Base-by-base conservation (phyloP, 1,140 invertebrate genomes). In the Sycophaga agraensis region DNA sequence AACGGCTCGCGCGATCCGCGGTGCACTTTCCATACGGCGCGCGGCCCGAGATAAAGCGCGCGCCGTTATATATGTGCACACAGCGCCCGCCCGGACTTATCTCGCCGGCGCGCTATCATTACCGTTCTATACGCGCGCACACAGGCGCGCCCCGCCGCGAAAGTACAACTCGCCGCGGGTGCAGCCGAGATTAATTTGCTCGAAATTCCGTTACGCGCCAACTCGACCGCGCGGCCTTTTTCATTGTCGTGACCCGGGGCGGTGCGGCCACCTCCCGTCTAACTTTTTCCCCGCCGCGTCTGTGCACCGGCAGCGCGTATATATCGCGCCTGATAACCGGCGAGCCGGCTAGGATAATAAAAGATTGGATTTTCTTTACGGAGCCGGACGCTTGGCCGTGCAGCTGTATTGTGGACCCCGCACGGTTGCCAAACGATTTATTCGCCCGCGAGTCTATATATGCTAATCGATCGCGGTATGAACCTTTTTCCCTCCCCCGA, bases 141-240 rank as follows among this genome's bases (percentile, higher is more conserved):
- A n/a, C n/a, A n/a, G n/a, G n/a, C n/a, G n/a, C n/a, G n/a, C n/a
- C n/a, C n/a, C n/a, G n/a, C n/a, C 45, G 43, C 45, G 21, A 48
- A 48, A 49, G 19, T 58, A 31, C n/a, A 19, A 26, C 42, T 46
- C 26, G 14, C 24, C 16, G 8, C 4, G 21, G 40, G 17, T 16
- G n/a, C 22, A 31, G 19, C 19, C 16, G 49, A 50, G 46, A 59
- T 59, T 59, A 59, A 59, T 59, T 59, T 51, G 17, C 57, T 59
- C 28, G 48, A 59, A 51, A 59, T 59, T 51, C 48, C 48, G 57
- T 40, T 59, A 57, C 55, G 43, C 55, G 55, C 14, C 26, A n/a
- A n/a, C n/a, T n/a, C n/a, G 43, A 57, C 17, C 43, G 17, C 31
- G 42, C 42, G 16, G 48, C 16, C 37, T 59, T 51, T 59, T 59